Percentiles rank a stretch among this genome's conserved stretches.
These are phyloP conservation scores for Thymelicus lineola DNA, from an alignment of 2,888 invertebrate genomes.

Conservation along the genomic window DNA sequence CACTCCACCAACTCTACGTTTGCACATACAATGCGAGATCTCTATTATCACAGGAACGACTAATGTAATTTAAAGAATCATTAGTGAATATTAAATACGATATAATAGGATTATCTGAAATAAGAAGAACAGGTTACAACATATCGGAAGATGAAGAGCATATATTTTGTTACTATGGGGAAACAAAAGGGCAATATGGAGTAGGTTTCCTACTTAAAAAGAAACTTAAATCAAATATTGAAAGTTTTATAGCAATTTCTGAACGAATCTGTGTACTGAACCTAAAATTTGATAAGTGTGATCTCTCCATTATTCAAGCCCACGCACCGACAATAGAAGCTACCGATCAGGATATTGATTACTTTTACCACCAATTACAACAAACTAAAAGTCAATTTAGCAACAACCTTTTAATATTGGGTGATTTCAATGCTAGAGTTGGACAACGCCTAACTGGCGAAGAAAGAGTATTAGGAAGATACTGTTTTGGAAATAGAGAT, in stretches of 20 bases:
- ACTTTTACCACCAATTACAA: too few species aligned
- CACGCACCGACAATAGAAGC: too few species aligned
- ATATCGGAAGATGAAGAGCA: slow-evolving; percentile 43
- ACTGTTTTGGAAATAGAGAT: too few species aligned
- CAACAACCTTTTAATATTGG: too few species aligned
- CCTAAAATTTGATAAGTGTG: too few species aligned
- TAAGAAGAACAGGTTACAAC: slow-evolving; percentile 41
- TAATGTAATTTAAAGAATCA: slow-evolving; percentile 37
- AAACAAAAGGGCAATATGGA: slow-evolving; percentile 42
- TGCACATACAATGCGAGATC: slow-evolving; percentile 40
- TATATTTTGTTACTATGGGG: slow-evolving; percentile 44
- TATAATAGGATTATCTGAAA: slow-evolving; percentile 43
- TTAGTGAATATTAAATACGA: slow-evolving; percentile 42
- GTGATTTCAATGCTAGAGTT: too few species aligned
- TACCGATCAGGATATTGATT: too few species aligned
- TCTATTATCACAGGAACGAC: slow-evolving; percentile 29
- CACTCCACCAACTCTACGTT: slow-evolving; percentile 30
- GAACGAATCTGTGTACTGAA: slow-evolving; percentile 17
- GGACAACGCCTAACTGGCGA: too few species aligned
- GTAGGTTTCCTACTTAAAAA: slow-evolving; percentile 46
- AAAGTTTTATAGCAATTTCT: slow-evolving; percentile 40
- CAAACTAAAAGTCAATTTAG: too few species aligned
- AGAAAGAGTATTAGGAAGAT: too few species aligned
- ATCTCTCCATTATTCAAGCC: too few species aligned
- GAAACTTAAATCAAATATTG: slow-evolving; percentile 36